Evolutionary conservation across 2,888 invertebrate genomes (phyloP).

Genomic region (Pecten maximus): DNA sequence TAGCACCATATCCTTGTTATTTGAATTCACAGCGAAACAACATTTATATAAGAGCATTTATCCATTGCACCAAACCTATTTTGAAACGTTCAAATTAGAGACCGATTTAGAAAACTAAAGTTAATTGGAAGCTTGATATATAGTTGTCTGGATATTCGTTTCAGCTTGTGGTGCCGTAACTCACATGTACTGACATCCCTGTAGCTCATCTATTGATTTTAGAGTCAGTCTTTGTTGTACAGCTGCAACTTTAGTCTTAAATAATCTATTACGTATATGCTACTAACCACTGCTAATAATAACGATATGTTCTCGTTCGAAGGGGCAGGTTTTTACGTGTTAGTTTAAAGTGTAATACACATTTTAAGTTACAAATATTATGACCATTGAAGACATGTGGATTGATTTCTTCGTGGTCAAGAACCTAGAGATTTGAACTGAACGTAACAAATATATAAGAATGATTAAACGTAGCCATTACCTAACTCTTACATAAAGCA

Average conservation of each 20-base stretch:
- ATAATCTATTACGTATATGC: slow-evolving; percentile 1
- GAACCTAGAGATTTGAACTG: too few relatives aligned
- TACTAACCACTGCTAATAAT: not conserved
- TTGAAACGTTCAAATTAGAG: not conserved
- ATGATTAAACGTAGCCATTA: too few relatives aligned
- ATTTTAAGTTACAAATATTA: too few relatives aligned
- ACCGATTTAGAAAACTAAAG: not conserved
- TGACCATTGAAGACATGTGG: too few relatives aligned
- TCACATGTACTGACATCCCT: not conserved
- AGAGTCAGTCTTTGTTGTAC: not conserved
- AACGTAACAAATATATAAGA: too few relatives aligned
- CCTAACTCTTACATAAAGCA: too few relatives aligned
- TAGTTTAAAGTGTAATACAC: too few relatives aligned
- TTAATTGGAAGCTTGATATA: not conserved
- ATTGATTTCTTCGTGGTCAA: too few relatives aligned
- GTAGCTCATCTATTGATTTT: not conserved
- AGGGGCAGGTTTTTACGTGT: not conserved
- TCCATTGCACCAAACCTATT: not conserved
- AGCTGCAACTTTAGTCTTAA: not conserved
- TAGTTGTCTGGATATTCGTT: not conserved
- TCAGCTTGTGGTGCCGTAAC: not conserved
- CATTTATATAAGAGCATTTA: too few relatives aligned
- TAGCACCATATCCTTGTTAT: too few relatives aligned
- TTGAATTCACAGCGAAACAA: too few relatives aligned
- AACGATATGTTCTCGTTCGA: not conserved